Evolutionary conservation across 2,888 invertebrate species (phyloP).

Genomic region (Perizoma affinitatum): DNA sequence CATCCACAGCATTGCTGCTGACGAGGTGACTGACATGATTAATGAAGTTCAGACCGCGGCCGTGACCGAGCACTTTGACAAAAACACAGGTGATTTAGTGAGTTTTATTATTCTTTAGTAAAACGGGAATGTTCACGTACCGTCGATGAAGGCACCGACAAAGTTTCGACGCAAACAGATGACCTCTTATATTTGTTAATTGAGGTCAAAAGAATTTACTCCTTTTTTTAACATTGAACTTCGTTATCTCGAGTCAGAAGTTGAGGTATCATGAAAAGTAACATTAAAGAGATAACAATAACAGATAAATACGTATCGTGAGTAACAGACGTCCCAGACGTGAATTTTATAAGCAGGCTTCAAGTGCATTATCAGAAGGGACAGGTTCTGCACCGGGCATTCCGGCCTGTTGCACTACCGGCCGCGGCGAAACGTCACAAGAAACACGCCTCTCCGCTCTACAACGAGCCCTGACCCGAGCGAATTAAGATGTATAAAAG

Average conservation of each 20-base stretch:
- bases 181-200: too few relatives aligned
- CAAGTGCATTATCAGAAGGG: slow-evolving; percentile 66
- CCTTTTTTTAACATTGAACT: too few relatives aligned
- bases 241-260: slow-evolving; percentile 9
- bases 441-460: slow-evolving; percentile 39
- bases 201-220: too few relatives aligned
- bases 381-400: slow-evolving; percentile 78
- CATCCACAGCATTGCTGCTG: too few relatives aligned
- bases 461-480: slow-evolving; percentile 57
- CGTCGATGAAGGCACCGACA: too few relatives aligned
- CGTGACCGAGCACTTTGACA: too few relatives aligned
- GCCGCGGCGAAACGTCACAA: slow-evolving; percentile 47
- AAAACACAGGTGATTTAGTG: too few relatives aligned
- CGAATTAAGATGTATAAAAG: slow-evolving; percentile 61
- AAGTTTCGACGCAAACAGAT: too few relatives aligned
- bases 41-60: too few relatives aligned
- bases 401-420: slow-evolving; percentile 60
- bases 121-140: too few relatives aligned
- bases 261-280: slow-evolving; percentile 10
- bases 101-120: too few relatives aligned
- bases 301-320: slow-evolving; percentile 35
- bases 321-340: slow-evolving; percentile 54
- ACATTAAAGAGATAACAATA: slow-evolving; percentile 24
- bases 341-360: slow-evolving; percentile 69
- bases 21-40: too few relatives aligned